Evolutionary conservation across 2,113 vertebrate species (phyloP).

Genomic region (Malurus melanocephalus): DNA sequence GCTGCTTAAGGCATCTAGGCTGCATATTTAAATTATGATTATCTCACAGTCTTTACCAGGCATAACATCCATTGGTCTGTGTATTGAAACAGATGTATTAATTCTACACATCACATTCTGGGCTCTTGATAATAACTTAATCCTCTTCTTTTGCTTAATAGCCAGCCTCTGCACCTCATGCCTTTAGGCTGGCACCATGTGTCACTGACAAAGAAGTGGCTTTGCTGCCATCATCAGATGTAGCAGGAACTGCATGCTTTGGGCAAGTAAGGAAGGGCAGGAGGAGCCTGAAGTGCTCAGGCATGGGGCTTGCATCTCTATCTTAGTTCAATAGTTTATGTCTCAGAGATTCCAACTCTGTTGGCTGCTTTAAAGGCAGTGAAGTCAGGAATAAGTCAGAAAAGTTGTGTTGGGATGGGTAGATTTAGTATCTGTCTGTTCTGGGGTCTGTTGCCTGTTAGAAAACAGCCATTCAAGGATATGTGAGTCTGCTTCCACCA

Average conservation of each 20-base stretch:
- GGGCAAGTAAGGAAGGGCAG: background rate
- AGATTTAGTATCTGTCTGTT: background rate
- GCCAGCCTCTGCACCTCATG: background rate
- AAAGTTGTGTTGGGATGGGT: background rate
- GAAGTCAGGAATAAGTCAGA: background rate
- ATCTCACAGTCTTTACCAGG: background rate
- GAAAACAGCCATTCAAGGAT: background rate
- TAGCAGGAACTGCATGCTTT: background rate
- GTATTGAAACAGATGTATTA: background rate
- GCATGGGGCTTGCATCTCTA: background rate
- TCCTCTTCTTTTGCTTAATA: background rate
- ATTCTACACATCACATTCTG: background rate
- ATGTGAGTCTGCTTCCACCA: background rate
- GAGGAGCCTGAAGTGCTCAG: background rate
- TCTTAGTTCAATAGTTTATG: background rate
- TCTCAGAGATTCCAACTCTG: background rate
- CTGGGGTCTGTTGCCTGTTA: accelerated
- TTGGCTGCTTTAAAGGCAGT: background rate
- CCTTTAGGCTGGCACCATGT: background rate
- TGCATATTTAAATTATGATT: background rate
- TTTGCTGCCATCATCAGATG: background rate
- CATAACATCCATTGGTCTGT: background rate
- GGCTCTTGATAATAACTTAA: background rate
- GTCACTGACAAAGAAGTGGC: background rate
- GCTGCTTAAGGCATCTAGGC: background rate